Percentiles rank a stretch among this genome's conserved stretches.
These are phyloP conservation scores for Chorisops tibialis DNA, from an alignment of 2,888 invertebrate genomes.

Conservation along the genomic window DNA sequence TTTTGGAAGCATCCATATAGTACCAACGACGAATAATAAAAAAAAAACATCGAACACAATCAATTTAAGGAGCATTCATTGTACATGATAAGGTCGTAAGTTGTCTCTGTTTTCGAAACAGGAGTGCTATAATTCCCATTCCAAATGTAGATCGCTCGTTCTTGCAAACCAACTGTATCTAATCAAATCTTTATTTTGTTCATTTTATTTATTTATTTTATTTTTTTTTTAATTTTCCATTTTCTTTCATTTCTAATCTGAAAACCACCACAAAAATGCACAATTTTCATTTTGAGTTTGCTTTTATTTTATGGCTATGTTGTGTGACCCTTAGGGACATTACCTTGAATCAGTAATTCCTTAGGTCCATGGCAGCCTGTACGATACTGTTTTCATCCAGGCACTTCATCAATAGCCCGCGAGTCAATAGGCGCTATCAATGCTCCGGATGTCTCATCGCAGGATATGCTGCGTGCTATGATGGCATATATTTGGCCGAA, in stretches of 20 bases:
- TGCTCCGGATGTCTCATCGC: constrained; percentile 61
- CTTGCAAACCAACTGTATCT: constrained; percentile 19
- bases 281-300: constrained; percentile 29
- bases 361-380: constrained; percentile 49
- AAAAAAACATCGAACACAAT: neutral
- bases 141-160: neutral
- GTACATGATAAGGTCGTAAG: neutral
- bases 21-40: neutral
- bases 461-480: constrained; percentile 85
- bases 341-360: constrained; percentile 49
- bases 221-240: constrained; percentile 1
- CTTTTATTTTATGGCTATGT: constrained; percentile 40
- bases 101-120: too few species aligned
- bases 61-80: neutral
- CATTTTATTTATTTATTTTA: constrained; percentile 4
- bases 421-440: constrained; percentile 62
- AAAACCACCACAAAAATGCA: neutral
- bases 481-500: constrained; percentile 93
- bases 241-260: neutral
- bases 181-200: neutral
- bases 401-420: constrained; percentile 59
- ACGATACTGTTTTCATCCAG: constrained; percentile 90
- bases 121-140: neutral
- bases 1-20: neutral
- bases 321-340: constrained; percentile 48